Percentiles rank a stretch among this genome's conserved stretches.
phyloP scores from a whole-genome alignment of 1,140 invertebrate genomes.

The Pentalonia nigronervosa region DNA sequence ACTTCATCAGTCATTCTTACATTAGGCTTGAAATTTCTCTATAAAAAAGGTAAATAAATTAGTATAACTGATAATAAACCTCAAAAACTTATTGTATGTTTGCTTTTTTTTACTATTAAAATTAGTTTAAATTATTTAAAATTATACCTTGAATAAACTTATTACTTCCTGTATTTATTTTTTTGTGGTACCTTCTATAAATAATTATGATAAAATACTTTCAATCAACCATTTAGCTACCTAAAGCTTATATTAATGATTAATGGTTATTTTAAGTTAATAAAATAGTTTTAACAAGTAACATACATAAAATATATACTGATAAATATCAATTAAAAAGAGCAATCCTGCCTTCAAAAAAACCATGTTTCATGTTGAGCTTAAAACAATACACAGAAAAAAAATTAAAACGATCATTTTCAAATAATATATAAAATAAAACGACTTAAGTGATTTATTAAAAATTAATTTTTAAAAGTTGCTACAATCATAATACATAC shows the following conservation, averaged over 20 bases:
- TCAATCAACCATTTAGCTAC: no score
- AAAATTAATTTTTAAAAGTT: no score
- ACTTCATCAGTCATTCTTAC: conserved; percentile 72
- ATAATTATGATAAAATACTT: no score
- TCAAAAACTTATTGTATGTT: neutral
- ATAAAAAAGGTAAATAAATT: conserved; percentile 8
- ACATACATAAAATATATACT: neutral
- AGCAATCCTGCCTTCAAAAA: neutral
- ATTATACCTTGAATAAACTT: neutral
- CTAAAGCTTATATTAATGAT: no score
- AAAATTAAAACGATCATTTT: neutral
- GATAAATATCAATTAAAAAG: neutral
- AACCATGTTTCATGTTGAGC: neutral
- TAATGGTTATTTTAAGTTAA: neutral
- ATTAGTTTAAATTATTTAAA: neutral
- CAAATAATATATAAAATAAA: neutral
- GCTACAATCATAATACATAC: neutral
- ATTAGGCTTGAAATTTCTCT: conserved; percentile 53
- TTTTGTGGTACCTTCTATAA: neutral
- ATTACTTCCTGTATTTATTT: neutral
- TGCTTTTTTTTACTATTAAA: neutral
- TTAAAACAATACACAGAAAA: neutral
- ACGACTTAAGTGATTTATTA: neutral
- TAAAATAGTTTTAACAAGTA: neutral
- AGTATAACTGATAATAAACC: neutral